Base-by-base conservation (phyloP, 1,140 invertebrate species). In the Trypoxylus dichotomus region DNA sequence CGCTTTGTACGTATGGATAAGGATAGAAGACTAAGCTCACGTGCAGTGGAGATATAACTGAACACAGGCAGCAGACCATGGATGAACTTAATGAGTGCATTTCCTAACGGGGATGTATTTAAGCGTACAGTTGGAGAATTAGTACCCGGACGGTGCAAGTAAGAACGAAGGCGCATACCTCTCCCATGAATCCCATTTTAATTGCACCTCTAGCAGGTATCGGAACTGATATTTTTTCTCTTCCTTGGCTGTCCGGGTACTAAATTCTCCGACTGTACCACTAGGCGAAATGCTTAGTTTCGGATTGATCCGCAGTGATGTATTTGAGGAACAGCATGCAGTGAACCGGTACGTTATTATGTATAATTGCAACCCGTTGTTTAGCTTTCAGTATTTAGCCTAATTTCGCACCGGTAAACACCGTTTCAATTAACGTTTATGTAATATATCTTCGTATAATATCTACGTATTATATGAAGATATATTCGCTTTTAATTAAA, bases 51-150 rank as follows among this genome's bases (percentile, higher is more conserved):
- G 47, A 54, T 54, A n/a, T n/a, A 54, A 54, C 15, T 19, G n/a
- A 54, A n/a, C 47, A n/a, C 47, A 15, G 15, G 47, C 47, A 54
- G 13, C 47, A 54, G 47, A 54, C 47, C 47, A 54, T 54, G 15
- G 47, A n/a, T 54, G 47, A 54, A 54, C 47, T 54, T 54, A 54
- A 54, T 54, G 47, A 54, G 47, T n/a, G 47, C 47, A 54, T 19
- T 54, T n/a, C 15, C 47, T 54, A 54, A n/a, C 47, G 47, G 47
- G 19, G 47, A 54, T 54, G 47, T 54, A 19, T 54, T 19, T 54
- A 54, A 54, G 47, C 47, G 15, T 54, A n/a, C n/a, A n/a, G n/a
- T n/a, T n/a, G n/a, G n/a, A n/a, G n/a, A n/a, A n/a, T n/a, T n/a
- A n/a, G n/a, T n/a, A n/a, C n/a, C n/a, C n/a, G n/a, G n/a, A n/a